Evolutionary conservation across 1,140 invertebrate genomes (phyloP), one percentile per base, ranked within the genome.

Genomic region (Eubasilissa regina): DNA sequence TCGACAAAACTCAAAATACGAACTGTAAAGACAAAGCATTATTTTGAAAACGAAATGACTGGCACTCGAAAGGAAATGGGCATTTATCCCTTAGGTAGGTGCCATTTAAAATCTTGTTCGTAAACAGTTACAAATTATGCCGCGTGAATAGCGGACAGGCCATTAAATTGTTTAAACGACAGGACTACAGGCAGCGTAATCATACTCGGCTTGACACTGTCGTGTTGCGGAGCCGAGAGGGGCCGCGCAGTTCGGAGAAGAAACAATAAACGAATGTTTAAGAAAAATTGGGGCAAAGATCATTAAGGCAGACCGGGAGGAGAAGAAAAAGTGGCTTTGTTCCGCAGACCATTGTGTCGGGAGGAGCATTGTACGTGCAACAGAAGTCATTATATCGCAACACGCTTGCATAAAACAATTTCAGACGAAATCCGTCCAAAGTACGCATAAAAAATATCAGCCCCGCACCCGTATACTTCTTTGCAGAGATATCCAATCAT

Each of bases 341-440:
- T 47, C 48, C 11, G 43, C 12, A 9, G 19, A 0, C 17, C 19
- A 64, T 64, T 76, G 74, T 76, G 43, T 56, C 25, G 19, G 44
- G 56, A 48, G 44, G 43, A 47, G 48, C 55, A 35, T 13, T 51
- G 45, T 76, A 62, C 56, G 12, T 43, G 55, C 74, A 21, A 51
- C 74, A 47, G 44, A 58, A 60, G 35, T 76, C 74, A 64, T 76
- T 76, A 76, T 76, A 60, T 64, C 21, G 43, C 74, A 76, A 62
- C 74, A 76, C 74, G 74, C 47, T 76, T 76, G 56, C 56, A 76
- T 58, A 76, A 76, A 76, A 62, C 74, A 76, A 62, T 76, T 76
- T 58, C 74, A 19, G 56, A 51, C 44, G 58, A 76, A 68, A 68
- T 68, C 64, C 45, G 64, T 44, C 45, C n/a, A 19, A 15, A 51